These are phyloP conservation scores for Sebastes glaucus DNA, from an alignment of 2,797 vertebrate genomes.

Conservation along the genomic window DNA sequence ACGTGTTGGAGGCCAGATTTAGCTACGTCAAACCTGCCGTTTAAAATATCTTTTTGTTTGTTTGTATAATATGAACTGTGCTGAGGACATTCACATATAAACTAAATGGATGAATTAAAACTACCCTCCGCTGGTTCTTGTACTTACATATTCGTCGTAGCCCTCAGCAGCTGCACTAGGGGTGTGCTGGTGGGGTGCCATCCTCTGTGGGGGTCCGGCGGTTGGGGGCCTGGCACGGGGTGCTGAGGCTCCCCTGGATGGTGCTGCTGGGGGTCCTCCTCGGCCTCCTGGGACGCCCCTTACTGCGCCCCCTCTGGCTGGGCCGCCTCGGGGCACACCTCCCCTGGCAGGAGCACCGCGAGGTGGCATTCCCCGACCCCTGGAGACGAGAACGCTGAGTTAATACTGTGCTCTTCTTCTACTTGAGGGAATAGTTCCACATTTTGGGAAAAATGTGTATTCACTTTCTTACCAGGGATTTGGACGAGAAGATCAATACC, in stretches of 20 bases:
- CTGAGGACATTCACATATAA: background rate
- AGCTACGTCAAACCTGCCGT: background rate
- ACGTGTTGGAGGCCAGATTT: background rate
- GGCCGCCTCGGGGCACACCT: conserved; percentile 88
- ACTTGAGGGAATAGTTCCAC: background rate
- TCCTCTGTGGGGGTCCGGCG: conserved; percentile 89
- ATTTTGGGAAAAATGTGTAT: background rate
- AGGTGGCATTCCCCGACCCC: conserved; percentile 90
- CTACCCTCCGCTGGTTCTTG: background rate
- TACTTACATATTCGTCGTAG: conserved; percentile 95
- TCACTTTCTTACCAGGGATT: background rate
- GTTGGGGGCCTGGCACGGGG: conserved; percentile 88
- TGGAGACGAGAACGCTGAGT: conserved; percentile 40
- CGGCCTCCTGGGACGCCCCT: conserved; percentile 88
- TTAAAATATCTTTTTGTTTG: background rate
- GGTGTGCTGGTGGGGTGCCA: conserved; percentile 86
- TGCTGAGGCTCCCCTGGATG: conserved; percentile 84
- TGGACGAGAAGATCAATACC: background rate
- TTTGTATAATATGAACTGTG: background rate
- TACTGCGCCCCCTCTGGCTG: conserved; percentile 87
- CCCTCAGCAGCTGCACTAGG: conserved; percentile 79
- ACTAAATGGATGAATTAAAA: background rate
- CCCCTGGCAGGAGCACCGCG: conserved; percentile 80
- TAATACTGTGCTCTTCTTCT: background rate
- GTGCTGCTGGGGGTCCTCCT: conserved; percentile 87